A percentile compares a stretch with the other conserved stretches of the same genome.
These are phyloP conservation scores for Thalpophila matura DNA, from an alignment of 2,888 invertebrate genomes.

Conservation along the genomic window DNA sequence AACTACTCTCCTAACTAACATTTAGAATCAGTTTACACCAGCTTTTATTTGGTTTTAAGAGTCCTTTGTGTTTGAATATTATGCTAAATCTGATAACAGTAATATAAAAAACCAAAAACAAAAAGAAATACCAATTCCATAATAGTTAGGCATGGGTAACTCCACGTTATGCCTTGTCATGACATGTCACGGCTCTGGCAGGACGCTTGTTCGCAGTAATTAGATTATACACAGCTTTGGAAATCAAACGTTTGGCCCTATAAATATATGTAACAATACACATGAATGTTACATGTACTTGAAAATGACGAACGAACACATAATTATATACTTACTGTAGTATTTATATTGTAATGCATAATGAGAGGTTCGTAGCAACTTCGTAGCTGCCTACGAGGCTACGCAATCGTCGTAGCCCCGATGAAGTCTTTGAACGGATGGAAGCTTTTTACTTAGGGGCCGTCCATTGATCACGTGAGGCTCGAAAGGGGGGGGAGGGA, in stretches of 20 bases:
- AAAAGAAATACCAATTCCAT: not conserved
- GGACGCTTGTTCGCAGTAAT: constrained; percentile 65
- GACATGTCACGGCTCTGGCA: constrained; percentile 58
- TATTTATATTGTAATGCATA: no score
- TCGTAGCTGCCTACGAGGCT: constrained; percentile 19
- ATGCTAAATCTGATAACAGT: no score
- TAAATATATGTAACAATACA: constrained; percentile 5
- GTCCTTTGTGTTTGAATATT: no score
- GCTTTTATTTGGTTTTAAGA: no score
- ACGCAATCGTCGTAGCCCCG: constrained; percentile 4
- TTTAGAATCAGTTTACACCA: no score
- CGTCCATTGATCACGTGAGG: no score
- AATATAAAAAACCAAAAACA: constrained; percentile 1
- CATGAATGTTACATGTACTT: not conserved
- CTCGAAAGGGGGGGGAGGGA: no score
- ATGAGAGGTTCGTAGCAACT: constrained; percentile 5
- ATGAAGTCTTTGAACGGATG: not conserved
- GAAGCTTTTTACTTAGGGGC: no score
- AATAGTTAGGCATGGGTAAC: constrained; percentile 39
- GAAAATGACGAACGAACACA: not conserved
- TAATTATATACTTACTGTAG: no score
- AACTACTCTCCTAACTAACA: no score
- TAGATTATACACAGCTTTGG: constrained; percentile 64
- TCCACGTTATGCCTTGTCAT: constrained; percentile 62
- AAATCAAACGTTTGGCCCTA: constrained; percentile 51